Base-by-base conservation (phyloP, 1,140 invertebrate genomes). In the Drosophila sproati region DNA sequence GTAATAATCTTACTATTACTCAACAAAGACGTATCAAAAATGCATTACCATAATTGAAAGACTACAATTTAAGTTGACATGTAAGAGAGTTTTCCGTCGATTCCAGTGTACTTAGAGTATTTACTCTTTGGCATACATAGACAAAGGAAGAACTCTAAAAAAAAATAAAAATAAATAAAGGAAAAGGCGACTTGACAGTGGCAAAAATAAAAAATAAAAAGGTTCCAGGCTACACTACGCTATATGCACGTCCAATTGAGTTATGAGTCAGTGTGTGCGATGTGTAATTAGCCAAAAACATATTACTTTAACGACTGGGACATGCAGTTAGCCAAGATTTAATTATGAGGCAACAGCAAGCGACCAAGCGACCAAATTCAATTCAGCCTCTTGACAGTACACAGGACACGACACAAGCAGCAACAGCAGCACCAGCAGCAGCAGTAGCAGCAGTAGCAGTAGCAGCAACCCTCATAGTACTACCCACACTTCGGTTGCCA, bases 221-320 rank as follows among this genome's bases (percentile, higher is more conserved):
- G 62, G 45, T 8, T 41, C 29, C n/a, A 34, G 31, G n/a, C n/a
- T 47, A 39, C 41, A 45, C 67, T 55, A 55, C 48, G 20, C 57
- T 57, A 54, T 20, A 43, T 5, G 32, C 2, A 32, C 52, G 12
- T 43, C 59, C 68, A 79, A 79, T 79, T 73, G 68, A 79, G 73
- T 77, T 79, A 77, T 77, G 77, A 61, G 56, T 2, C 39, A 10
- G 32, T 28, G 60, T 64, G 47, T 45, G 48, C 41, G 35, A 37
- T 66, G 50, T 52, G 77, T 79, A 79, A 79, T 79, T 79, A 77
- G 73, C 62, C 61, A 72, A 79, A 76, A 79, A 74, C 77, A 79
- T 79, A 79, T 79, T 79, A 79, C 77, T 77, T 79, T 79, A 79
- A 76, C 77, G 73, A 72, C 77, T 55, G 60, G 68, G 31, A 71